Conservation (phyloP, 2,888 invertebrate species). For the Tortrix viridana region DNA sequence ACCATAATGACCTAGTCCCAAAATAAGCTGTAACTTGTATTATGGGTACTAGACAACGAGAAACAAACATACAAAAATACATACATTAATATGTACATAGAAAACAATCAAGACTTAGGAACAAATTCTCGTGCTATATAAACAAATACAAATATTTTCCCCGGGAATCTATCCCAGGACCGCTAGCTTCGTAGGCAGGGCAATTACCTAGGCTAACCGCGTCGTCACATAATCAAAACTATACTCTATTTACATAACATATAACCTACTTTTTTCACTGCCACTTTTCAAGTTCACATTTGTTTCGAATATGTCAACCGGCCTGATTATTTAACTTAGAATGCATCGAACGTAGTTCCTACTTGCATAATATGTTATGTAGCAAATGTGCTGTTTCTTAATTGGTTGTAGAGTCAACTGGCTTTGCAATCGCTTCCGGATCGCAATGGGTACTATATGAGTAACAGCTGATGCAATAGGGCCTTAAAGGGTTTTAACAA, state of each 20-base stretch:
- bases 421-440: slow-evolving; percentile 9
- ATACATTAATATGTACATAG: too few relatives aligned
- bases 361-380: slow-evolving; percentile 13
- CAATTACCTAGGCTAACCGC: too few relatives aligned
- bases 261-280: slow-evolving; percentile 29
- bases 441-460: slow-evolving; percentile 5
- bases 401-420: background rate
- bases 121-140: too few relatives aligned
- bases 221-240: background rate
- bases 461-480: background rate
- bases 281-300: slow-evolving; percentile 22
- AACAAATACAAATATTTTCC: too few relatives aligned
- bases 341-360: slow-evolving; percentile 10
- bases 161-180: too few relatives aligned
- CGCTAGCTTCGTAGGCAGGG: too few relatives aligned
- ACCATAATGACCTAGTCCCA: too few relatives aligned
- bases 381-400: slow-evolving; percentile 15
- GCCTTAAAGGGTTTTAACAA: background rate
- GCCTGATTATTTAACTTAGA: slow-evolving; percentile 20
- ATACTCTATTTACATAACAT: background rate
- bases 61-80: too few relatives aligned
- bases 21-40: too few relatives aligned
- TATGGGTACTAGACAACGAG: too few relatives aligned
- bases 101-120: too few relatives aligned
- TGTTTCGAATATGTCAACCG: slow-evolving; percentile 16